These are phyloP conservation scores for Hydrophis major DNA, from an alignment of 2,797 vertebrate species.

Conservation along the genomic window DNA sequence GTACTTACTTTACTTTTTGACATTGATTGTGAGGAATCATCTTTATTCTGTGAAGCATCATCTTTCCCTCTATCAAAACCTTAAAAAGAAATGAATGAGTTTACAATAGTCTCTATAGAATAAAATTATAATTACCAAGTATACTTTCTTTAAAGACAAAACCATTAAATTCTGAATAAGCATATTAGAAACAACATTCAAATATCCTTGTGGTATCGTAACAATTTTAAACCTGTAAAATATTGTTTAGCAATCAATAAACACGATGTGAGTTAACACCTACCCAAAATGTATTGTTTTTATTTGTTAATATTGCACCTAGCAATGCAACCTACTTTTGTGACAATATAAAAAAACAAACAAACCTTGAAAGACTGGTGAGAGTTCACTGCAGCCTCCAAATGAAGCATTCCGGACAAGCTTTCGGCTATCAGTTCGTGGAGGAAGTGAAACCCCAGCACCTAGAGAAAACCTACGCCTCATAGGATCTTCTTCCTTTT, in stretches of 20 bases:
- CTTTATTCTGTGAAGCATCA: constrained; percentile 85
- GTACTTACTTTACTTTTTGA: constrained; percentile 95
- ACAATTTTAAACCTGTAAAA: background rate
- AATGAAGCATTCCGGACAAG: constrained; percentile 97
- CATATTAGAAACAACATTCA: background rate
- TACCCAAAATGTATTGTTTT: background rate
- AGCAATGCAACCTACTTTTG: background rate
- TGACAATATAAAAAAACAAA: constrained; percentile 48
- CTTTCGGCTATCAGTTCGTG: constrained; percentile 87
- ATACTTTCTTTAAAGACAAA: background rate
- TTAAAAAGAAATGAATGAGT: constrained; percentile 62
- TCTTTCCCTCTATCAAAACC: constrained; percentile 94
- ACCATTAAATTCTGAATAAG: background rate
- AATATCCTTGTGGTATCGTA: background rate
- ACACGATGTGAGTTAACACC: background rate
- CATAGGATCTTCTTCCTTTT: constrained; percentile 89
- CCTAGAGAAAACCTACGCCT: constrained; percentile 92
- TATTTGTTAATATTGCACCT: background rate
- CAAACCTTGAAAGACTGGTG: constrained; percentile 90
- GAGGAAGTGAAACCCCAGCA: constrained; percentile 80
- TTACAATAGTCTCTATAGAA: background rate
- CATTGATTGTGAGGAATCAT: constrained; percentile 87
- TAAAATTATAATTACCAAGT: background rate
- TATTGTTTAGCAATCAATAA: background rate
- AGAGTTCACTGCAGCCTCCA: constrained; percentile 93